Conservation (phyloP, 1,140 invertebrate genomes). For the Planococcus citri region DNA sequence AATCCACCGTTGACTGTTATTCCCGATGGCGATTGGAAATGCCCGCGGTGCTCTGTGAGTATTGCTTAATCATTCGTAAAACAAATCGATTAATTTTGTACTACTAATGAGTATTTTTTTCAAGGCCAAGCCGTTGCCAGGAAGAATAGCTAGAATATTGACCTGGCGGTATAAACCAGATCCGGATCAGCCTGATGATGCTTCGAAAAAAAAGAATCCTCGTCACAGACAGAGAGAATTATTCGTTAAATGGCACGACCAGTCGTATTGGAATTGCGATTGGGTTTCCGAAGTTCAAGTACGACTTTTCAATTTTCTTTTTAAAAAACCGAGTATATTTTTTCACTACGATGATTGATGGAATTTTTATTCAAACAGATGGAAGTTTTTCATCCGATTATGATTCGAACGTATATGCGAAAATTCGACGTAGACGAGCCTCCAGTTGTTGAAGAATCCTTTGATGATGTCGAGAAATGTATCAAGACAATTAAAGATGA, state of each 20-base stretch:
- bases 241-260: slow-evolving; percentile 94
- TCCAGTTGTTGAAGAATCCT: slow-evolving; percentile 84
- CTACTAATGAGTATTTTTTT: not conserved
- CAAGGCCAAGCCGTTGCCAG: slow-evolving; percentile 64
- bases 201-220: slow-evolving; percentile 35
- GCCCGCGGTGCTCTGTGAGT: slow-evolving; percentile 80
- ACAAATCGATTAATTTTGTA: too few species aligned
- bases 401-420: slow-evolving; percentile 86
- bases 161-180: slow-evolving; percentile 84
- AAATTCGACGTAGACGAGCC: slow-evolving; percentile 98
- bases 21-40: slow-evolving; percentile 95
- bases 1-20: slow-evolving; percentile 89
- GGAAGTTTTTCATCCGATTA: slow-evolving; percentile 92
- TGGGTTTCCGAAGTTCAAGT: slow-evolving; percentile 91
- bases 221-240: slow-evolving; percentile 68
- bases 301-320: slow-evolving; percentile 21
- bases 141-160: slow-evolving; percentile 86
- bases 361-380: slow-evolving; percentile 41
- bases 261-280: slow-evolving; percentile 96
- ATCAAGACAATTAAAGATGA: slow-evolving; percentile 52
- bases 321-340: not conserved
- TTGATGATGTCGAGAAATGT: slow-evolving; percentile 54
- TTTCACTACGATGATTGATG: not conserved
- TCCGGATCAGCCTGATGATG: slow-evolving; percentile 30
- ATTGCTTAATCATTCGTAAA: not conserved